Evolutionary conservation across 2,797 vertebrate genomes (phyloP).

Genomic region (Poeciliopsis presidionis): DNA sequence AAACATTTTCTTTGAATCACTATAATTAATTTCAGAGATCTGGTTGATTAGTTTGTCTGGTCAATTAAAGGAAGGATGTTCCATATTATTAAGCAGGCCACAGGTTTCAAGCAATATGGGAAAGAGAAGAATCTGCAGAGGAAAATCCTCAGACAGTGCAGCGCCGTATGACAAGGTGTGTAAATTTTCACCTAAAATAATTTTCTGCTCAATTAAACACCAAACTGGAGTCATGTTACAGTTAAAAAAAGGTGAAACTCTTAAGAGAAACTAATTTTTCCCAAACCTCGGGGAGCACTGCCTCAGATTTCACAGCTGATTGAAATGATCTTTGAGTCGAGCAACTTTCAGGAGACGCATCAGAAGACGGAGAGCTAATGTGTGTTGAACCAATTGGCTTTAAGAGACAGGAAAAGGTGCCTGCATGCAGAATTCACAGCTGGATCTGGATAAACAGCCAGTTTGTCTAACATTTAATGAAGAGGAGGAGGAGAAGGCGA

Average conservation of each 20-base stretch:
- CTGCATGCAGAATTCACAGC: constrained; percentile 31
- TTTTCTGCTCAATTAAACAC: background rate
- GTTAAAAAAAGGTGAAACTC: background rate
- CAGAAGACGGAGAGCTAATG: background rate
- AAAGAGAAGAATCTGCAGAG: no score
- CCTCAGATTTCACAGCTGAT: background rate
- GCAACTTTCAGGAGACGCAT: background rate
- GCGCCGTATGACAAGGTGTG: no score
- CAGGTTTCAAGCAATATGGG: no score
- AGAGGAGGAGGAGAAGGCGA: constrained; percentile 26
- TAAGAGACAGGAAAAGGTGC: constrained; percentile 1
- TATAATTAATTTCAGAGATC: no score
- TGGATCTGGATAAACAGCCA: constrained; percentile 34
- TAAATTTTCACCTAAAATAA: background rate
- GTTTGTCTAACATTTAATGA: constrained; percentile 51
- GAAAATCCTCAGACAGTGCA: no score
- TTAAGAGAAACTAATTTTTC: background rate
- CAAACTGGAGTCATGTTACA: background rate
- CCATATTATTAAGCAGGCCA: no score
- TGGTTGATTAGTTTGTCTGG: no score
- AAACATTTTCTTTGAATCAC: no score
- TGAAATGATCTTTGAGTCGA: background rate
- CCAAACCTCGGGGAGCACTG: background rate
- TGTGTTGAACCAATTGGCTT: constrained; percentile 10
- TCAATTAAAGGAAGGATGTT: no score